These are phyloP conservation scores for Gopherus evgoodei DNA, from an alignment of 2,113 vertebrate genomes.

Conservation along the genomic window DNA sequence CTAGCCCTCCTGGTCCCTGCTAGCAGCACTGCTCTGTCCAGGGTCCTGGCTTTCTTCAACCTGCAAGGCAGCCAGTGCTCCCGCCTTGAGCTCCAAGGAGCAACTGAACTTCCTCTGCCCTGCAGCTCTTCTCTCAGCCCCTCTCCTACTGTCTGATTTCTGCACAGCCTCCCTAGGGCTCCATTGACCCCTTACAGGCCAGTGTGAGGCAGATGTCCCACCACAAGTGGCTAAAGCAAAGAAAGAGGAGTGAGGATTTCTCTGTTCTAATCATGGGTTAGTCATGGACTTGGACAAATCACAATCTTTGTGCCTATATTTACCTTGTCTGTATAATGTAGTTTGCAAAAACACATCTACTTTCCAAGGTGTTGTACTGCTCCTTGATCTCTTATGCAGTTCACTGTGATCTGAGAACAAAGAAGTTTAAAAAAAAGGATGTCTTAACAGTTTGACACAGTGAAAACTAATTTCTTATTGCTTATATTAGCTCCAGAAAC, in stretches of 20 bases:
- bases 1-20: too few relatives aligned
- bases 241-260: background rate
- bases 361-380: fast-evolving
- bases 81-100: too few relatives aligned
- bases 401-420: fast-evolving
- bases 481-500: background rate
- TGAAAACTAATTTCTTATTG: background rate
- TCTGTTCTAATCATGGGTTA: fast-evolving
- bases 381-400: background rate
- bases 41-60: too few relatives aligned
- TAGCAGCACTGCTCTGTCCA: too few relatives aligned
- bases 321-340: fast-evolving
- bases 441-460: fast-evolving
- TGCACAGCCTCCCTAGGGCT: too few relatives aligned
- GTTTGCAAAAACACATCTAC: fast-evolving
- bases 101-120: too few relatives aligned
- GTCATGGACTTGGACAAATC: fast-evolving
- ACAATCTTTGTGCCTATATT: fast-evolving
- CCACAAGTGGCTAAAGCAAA: background rate
- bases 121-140: too few relatives aligned
- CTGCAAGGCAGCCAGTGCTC: too few relatives aligned
- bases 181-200: too few relatives aligned
- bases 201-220: too few relatives aligned
- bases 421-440: background rate
- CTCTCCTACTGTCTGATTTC: too few relatives aligned